These are phyloP conservation scores for Turritopsis dohrnii DNA, from an alignment of 30 jellyfish, hydroid and myxozoan genomes.

Conservation along the genomic window DNA sequence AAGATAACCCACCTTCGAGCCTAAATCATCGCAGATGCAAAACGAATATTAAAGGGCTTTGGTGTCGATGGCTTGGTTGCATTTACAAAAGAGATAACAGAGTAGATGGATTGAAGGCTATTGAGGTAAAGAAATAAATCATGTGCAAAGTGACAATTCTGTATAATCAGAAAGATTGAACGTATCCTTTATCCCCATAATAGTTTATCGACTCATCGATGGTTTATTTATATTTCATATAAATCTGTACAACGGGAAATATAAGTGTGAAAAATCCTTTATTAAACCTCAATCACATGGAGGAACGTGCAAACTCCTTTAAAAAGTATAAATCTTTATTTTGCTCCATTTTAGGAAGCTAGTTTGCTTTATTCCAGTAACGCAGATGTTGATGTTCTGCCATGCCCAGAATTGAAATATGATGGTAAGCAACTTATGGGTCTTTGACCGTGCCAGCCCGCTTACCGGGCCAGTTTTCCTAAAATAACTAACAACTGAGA, in stretches of 20 bases:
- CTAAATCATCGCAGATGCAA: neutral
- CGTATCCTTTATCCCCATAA: too few relatives aligned
- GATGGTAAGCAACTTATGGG: neutral
- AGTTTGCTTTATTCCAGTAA: conserved; percentile 37
- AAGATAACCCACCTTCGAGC: neutral
- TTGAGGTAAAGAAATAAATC: neutral
- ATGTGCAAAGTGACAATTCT: too few relatives aligned
- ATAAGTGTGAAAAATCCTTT: too few relatives aligned
- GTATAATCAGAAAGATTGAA: too few relatives aligned
- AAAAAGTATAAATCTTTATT: neutral
- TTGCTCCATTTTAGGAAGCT: conserved; percentile 40
- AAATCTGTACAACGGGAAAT: too few relatives aligned
- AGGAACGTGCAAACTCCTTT: too few relatives aligned
- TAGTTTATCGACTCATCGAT: too few relatives aligned
- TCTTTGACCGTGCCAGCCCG: neutral
- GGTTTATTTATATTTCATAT: too few relatives aligned
- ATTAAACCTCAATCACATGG: neutral
- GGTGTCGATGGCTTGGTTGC: neutral
- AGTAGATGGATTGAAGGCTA: neutral
- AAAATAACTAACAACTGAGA: too few relatives aligned
- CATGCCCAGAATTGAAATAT: conserved; percentile 20
- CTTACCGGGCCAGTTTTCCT: neutral
- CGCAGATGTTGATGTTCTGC: conserved; percentile 42
- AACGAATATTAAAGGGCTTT: neutral
- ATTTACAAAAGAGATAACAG: neutral